Evolutionary conservation across 2,113 vertebrate species (phyloP).

Genomic region (Xenopus laevis): DNA sequence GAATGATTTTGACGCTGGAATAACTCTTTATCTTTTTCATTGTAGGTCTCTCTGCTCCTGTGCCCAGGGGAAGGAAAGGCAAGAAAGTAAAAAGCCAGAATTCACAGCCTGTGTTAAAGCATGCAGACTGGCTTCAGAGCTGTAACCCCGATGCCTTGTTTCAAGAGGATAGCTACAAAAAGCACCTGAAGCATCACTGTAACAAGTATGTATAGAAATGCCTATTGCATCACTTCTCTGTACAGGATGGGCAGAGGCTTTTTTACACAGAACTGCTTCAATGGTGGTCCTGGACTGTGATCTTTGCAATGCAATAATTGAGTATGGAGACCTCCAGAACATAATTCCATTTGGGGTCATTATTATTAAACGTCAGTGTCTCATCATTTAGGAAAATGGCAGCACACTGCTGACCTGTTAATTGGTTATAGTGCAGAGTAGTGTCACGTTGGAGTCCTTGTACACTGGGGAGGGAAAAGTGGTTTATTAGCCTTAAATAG

Average conservation of each 20-base stretch:
- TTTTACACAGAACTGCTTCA: background rate
- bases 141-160: constrained; percentile 91
- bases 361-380: too few species aligned
- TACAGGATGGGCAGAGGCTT: background rate
- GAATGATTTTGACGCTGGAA: background rate
- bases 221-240: background rate
- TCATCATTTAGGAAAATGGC: too few species aligned
- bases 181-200: constrained; percentile 96
- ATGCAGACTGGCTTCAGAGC: constrained; percentile 87
- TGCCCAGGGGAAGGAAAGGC: constrained; percentile 91
- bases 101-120: constrained; percentile 77
- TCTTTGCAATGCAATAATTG: background rate
- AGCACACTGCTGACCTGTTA: too few species aligned
- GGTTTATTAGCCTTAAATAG: too few species aligned
- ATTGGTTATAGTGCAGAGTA: too few species aligned
- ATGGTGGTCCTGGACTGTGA: background rate
- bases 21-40: background rate
- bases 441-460: too few species aligned
- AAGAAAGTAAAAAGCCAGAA: constrained; percentile 89
- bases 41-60: constrained; percentile 90
- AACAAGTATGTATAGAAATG: constrained; percentile 81
- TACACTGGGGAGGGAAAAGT: too few species aligned
- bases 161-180: constrained; percentile 96
- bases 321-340: too few species aligned
- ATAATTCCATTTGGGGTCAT: background rate